Evolutionary conservation across 2,888 invertebrate genomes (phyloP), one percentile per base, ranked within the genome.

Genomic region (Amaurobius ferox): DNA sequence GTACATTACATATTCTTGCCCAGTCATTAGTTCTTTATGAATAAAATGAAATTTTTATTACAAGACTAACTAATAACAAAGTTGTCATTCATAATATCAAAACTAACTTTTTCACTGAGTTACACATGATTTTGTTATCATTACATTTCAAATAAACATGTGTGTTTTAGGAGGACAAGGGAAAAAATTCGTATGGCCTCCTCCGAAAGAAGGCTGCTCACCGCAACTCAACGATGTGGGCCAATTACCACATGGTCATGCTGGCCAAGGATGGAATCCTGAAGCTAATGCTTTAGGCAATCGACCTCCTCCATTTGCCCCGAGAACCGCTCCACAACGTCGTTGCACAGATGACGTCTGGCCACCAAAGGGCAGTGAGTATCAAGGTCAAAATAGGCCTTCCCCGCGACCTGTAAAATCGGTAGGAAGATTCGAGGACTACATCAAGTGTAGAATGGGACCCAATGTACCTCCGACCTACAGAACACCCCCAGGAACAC

Each of bases 401-500:
- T 62, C 72, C 13, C 86, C 88, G 1, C 29, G 48, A 11, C 79
- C 80, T 11, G 77, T 86, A 6, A 86, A 71, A n/a, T 62, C 78
- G 28, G 39, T 83, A 2, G 86, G 86, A 13, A 55, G 88, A 28
- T 88, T 88, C 62, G 88, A 88, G 40, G 77, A 88, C 64, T 88
- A 86, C 48, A 80, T 86, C n/a, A 77, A 77, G 48, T 70, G 61
- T 26, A 77, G 29, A 5, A 32, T 72, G 0, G 87, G 86, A 26
- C 76, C 78, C 1, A 64, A 67, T 3, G 86, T 89, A 1, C 89
- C 89, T n/a, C 88, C 88, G 5, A 89, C 89, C 30, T 89, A 89
- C 70, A 78, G 89, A 48, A 81, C 89, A 73, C 89, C 89, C 7
- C 89, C 89, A 32, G 87, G 80, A 9, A 87, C 87, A 1, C 77